Conservation (phyloP, 2,113 vertebrate genomes). For the Corythaixoides concolor region DNA sequence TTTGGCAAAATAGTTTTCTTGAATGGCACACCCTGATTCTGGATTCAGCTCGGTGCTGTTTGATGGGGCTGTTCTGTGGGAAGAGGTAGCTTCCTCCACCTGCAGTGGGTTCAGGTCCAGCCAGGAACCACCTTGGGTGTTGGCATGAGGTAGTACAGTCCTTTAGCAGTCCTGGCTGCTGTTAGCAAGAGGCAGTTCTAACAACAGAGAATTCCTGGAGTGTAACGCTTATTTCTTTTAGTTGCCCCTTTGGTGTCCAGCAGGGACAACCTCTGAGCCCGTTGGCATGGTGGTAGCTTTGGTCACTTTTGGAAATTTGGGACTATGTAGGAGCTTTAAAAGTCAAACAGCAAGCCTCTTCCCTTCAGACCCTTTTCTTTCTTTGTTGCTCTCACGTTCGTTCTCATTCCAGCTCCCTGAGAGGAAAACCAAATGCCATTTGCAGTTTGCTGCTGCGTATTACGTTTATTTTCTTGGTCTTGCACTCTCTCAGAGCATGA, state of each 20-base stretch:
- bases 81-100: neutral
- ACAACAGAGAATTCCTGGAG: neutral
- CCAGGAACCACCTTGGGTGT: neutral
- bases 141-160: neutral
- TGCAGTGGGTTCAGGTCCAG: neutral
- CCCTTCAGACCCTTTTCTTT: neutral
- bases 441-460: conserved; percentile 1
- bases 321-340: neutral
- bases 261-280: neutral
- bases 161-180: neutral
- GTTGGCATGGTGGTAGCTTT: neutral
- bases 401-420: neutral
- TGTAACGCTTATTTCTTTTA: neutral
- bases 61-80: neutral
- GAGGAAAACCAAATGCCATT: neutral
- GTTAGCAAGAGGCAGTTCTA: neutral
- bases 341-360: neutral
- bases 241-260: neutral
- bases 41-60: neutral
- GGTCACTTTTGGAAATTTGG: neutral
- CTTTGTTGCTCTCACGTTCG: neutral
- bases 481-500: neutral
- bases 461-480: neutral
- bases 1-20: neutral
- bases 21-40: fast-evolving